A percentile compares a stretch with the other conserved stretches of the same genome.
These are phyloP conservation scores for Hermatobates lingyangjiaoensis DNA, from an alignment of 1,140 invertebrate species.

Conservation along the genomic window DNA sequence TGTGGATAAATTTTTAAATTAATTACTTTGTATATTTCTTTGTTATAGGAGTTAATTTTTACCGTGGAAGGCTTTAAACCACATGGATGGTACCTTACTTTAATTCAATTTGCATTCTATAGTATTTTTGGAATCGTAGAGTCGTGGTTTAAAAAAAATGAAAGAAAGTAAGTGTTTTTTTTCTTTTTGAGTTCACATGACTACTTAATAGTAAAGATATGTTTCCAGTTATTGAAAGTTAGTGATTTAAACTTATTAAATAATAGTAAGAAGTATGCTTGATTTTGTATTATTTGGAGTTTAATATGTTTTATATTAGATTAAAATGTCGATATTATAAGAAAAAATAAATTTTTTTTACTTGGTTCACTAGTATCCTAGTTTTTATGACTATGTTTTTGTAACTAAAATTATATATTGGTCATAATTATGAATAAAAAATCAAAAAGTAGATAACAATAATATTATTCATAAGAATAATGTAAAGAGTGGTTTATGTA, in stretches of 20 bases:
- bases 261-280: background rate
- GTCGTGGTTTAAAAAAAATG: conserved; percentile 37
- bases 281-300: background rate
- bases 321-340: background rate
- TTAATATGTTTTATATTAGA: background rate
- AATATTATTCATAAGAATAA: too few relatives aligned
- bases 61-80: conserved; percentile 68
- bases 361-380: background rate
- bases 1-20: background rate
- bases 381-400: background rate
- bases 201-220: background rate
- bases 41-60: conserved; percentile 68
- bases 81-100: conserved; percentile 80
- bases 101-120: conserved; percentile 81
- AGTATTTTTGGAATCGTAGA: conserved; percentile 61
- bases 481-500: background rate
- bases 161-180: conserved; percentile 38
- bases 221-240: background rate
- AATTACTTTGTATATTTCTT: conserved; percentile 11
- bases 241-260: conserved; percentile 7
- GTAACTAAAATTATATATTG: background rate
- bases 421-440: background rate
- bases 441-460: background rate
- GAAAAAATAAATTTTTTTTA: background rate
- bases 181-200: background rate